A percentile compares a stretch with the other conserved stretches of the same genome.
Conservation (phyloP, 2,888 invertebrate genomes). For the Cataglyphis livida region DNA sequence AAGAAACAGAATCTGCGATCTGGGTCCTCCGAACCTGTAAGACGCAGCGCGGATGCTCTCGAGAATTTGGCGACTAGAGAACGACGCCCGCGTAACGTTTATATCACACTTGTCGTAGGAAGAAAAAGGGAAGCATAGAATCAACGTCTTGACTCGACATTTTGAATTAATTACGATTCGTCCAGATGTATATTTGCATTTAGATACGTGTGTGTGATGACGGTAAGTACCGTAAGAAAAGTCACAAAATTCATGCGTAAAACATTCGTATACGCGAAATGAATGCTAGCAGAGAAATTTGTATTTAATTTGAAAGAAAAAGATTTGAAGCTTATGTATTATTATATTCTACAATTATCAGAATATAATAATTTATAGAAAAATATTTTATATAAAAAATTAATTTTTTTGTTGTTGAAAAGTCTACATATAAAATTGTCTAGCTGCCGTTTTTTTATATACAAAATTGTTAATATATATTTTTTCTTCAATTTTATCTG, state of each 20-base stretch:
- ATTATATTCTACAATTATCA: neutral
- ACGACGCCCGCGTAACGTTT: constrained; percentile 74
- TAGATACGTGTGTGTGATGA: neutral
- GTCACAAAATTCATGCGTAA: neutral
- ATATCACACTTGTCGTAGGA: constrained; percentile 60
- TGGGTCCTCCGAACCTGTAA: constrained; percentile 66
- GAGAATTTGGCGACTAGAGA: constrained; percentile 72
- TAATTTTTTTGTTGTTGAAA: neutral
- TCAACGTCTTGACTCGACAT: constrained; percentile 83
- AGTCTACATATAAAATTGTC: neutral
- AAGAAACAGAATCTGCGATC: constrained; percentile 70
- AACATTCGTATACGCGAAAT: neutral
- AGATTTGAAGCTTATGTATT: neutral
- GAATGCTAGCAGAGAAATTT: neutral
- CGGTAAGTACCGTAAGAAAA: neutral
- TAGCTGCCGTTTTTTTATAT: neutral
- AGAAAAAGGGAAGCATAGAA: constrained; percentile 65
- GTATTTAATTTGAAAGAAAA: constrained; percentile 18
- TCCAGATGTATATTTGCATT: constrained; percentile 67
- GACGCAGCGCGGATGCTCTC: constrained; percentile 72
- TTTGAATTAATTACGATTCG: constrained; percentile 82
- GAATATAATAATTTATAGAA: neutral
- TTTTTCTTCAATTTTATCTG: constrained; percentile 21
- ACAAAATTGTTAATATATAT: neutral
- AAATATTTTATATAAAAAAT: neutral